These are phyloP conservation scores for Busseola fusca DNA, from an alignment of 2,888 invertebrate genomes.

Conservation along the genomic window DNA sequence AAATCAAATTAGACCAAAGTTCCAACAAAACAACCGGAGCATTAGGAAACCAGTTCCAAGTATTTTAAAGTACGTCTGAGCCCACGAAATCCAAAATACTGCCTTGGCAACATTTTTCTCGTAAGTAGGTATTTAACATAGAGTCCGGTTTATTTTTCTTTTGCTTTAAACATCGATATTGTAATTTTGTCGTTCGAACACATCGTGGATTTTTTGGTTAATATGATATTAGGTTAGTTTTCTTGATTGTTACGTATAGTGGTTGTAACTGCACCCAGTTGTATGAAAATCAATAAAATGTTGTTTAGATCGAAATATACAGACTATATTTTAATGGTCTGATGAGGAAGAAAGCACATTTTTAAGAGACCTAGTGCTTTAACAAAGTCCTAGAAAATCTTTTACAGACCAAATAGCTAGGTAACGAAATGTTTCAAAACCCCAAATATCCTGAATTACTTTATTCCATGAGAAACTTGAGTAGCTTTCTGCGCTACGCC, in stretches of 20 bases:
- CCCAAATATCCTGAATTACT: background rate
- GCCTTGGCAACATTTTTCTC: conserved; percentile 60
- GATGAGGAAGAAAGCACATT: background rate
- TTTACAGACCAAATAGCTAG: background rate
- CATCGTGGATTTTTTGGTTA: conserved; percentile 32
- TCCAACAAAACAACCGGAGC: conserved; percentile 60
- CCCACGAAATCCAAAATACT: conserved; percentile 57
- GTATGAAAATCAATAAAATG: background rate
- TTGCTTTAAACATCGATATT: conserved; percentile 41
- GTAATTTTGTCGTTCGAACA: conserved; percentile 25
- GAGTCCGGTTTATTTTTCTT: conserved; percentile 53
- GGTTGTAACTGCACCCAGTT: background rate
- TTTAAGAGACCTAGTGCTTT: background rate
- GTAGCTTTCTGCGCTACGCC: background rate
- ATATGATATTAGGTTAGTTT: background rate
- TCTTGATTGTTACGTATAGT: background rate
- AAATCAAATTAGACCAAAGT: conserved; percentile 43
- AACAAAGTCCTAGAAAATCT: background rate
- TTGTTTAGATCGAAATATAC: background rate
- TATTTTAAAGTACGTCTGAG: conserved; percentile 62
- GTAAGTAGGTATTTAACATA: conserved; percentile 12
- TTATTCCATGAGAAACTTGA: conserved; percentile 10
- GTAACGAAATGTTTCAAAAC: rapidly evolving
- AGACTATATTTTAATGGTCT: background rate
- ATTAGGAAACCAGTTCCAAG: conserved; percentile 68